Percentiles rank a stretch among this genome's conserved stretches.
phyloP scores from a whole-genome alignment of 2,113 vertebrate genomes.

The Cyanoderma ruficeps region DNA sequence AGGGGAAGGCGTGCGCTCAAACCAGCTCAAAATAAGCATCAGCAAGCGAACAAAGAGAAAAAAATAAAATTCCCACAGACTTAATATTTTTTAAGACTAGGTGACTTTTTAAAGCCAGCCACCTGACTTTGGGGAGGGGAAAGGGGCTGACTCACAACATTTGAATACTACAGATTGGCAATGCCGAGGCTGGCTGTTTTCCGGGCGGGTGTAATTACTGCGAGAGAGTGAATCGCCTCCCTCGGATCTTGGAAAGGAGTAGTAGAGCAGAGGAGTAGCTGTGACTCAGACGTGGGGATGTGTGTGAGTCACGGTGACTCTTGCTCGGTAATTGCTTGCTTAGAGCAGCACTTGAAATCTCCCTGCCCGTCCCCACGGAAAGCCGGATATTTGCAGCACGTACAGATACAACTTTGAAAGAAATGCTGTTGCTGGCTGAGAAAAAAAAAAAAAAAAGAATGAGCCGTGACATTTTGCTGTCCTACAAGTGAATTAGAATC shows the following conservation, averaged over 20 bases:
- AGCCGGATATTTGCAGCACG: not conserved
- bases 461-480: not conserved
- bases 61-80: not conserved
- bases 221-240: not conserved
- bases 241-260: not conserved
- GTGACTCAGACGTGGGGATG: conserved; percentile 27
- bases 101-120: conserved; percentile 35
- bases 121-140: not conserved
- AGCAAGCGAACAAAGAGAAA: not conserved
- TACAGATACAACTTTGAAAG: accelerated
- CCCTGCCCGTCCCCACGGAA: not conserved
- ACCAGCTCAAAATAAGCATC: not conserved
- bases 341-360: not conserved
- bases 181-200: not conserved
- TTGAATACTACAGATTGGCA: conserved; percentile 39
- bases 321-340: not conserved
- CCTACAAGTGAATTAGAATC: not conserved
- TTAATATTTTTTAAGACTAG: not conserved
- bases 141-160: conserved; percentile 9
- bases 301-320: conserved; percentile 14
- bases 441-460: too few species aligned
- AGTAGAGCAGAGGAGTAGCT: conserved; percentile 26
- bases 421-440: accelerated
- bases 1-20: not conserved
- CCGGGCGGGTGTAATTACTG: not conserved